Conservation (phyloP, 2,113 vertebrate genomes). For the Otis tarda region DNA sequence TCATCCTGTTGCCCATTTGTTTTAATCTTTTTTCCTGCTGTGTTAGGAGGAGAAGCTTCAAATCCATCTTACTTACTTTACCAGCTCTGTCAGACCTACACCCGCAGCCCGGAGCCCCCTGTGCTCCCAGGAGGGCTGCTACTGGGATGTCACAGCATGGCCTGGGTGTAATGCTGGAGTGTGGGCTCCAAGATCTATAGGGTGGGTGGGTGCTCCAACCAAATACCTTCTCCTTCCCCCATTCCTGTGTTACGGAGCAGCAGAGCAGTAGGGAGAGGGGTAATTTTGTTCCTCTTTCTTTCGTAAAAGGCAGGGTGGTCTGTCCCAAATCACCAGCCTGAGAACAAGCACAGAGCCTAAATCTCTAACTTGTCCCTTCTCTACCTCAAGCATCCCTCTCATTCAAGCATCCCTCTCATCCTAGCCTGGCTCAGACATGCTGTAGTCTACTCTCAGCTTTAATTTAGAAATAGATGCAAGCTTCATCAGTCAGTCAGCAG, state of each 20-base stretch:
- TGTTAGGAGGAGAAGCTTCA: neutral
- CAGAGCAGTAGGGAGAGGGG: neutral
- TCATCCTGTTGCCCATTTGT: constrained; percentile 15
- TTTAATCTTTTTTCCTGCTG: neutral
- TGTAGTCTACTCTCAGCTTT: neutral
- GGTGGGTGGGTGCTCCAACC: neutral
- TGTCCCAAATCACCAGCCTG: neutral
- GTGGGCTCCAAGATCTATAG: neutral
- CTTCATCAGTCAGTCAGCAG: neutral
- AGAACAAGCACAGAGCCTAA: neutral
- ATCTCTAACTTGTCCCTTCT: neutral
- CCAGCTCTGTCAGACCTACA: neutral
- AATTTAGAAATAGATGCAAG: neutral
- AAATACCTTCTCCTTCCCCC: neutral
- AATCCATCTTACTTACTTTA: neutral
- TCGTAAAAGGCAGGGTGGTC: neutral
- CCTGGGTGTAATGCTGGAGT: neutral
- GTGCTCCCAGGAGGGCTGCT: neutral
- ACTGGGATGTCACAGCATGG: neutral
- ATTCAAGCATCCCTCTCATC: neutral
- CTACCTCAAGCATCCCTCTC: neutral
- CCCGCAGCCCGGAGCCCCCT: neutral
- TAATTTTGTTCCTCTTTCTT: neutral
- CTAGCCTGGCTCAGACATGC: neutral
- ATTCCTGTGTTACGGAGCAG: neutral